Evolutionary conservation across 2,888 invertebrate species (phyloP), one percentile per base, ranked within the genome.

Genomic region (Athalia circularis): DNA sequence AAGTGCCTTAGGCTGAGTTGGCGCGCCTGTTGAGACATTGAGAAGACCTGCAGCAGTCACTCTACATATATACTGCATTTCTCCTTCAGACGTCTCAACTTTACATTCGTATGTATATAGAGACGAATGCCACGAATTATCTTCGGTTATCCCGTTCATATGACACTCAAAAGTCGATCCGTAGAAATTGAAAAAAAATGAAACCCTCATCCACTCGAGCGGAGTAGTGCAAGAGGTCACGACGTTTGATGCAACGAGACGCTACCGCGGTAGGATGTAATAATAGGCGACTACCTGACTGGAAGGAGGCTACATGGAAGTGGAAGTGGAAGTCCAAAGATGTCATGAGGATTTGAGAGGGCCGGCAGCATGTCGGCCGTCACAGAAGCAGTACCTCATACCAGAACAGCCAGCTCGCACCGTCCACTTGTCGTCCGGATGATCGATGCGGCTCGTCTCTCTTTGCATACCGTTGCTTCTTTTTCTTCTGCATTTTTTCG

Each of bases 311-410:
- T 29, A 29, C 29, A 29, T 29, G 29, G 29, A 72, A 72, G 47
- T 59, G 72, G 72, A 70, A 47, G 70, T 70, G 57, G 52, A 68
- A 29, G 29, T 29, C 29, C 29, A 29, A 57, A 72, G 72, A 59
- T 59, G 13, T 54, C 54, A 7, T 15, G 72, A 59, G 57, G 72
- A 72, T 72, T 59, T 59, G 72, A 47, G 59, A 13, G 45, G 15
- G 29, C 43, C 13, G 83, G 81, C 82, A 81, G 83, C 84, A 83
- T 87, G 86, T 86, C 83, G 82, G 81, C 84, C 85, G 87, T 86
- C 86, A 85, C 85, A 83, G 84, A 82, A 82, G 81, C 82, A 81
- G 83, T 82, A 83, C 83, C 81, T 47, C 54, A n/a, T 68, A 29
- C 52, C 57, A 6, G 72, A 59, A 59, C 57, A 72, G 11, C 72